phyloP scores from a whole-genome alignment of 2,113 vertebrate species.

The Alligator sinensis region DNA sequence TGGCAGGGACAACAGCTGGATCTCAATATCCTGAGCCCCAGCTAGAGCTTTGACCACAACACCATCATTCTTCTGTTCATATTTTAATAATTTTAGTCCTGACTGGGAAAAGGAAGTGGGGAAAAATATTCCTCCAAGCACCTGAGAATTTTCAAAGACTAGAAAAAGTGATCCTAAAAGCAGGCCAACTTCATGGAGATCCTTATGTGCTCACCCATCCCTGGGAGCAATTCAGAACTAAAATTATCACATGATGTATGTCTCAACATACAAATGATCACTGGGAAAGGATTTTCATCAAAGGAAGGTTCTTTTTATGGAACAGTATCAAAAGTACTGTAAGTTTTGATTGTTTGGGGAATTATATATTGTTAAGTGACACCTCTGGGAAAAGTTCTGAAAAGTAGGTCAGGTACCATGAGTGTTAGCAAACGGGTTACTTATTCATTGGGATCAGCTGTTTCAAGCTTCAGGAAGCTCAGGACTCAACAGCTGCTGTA shows the following conservation, averaged over 20 bases:
- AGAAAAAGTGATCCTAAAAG: slow-evolving; percentile 3
- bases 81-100: slow-evolving; percentile 24
- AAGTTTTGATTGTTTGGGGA: slow-evolving; percentile 37
- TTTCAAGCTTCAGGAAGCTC: slow-evolving; percentile 62
- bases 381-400: slow-evolving; percentile 51
- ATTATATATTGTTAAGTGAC: slow-evolving; percentile 33
- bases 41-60: slow-evolving; percentile 1
- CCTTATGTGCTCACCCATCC: slow-evolving; percentile 9
- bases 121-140: neutral
- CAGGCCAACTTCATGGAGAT: slow-evolving; percentile 11
- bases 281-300: slow-evolving; percentile 46
- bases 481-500: slow-evolving; percentile 67
- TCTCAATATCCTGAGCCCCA: neutral
- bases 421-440: slow-evolving; percentile 46
- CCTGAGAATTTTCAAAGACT: neutral
- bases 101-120: neutral
- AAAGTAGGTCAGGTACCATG: slow-evolving; percentile 59
- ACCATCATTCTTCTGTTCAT: neutral
- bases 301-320: slow-evolving; percentile 21
- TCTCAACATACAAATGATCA: slow-evolving; percentile 53
- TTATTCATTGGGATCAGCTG: slow-evolving; percentile 68
- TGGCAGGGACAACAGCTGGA: slow-evolving; percentile 5
- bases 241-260: slow-evolving; percentile 55
- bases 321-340: slow-evolving; percentile 18
- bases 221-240: slow-evolving; percentile 59